phyloP scores from a whole-genome alignment of 2,113 vertebrate species.

The Brachypodius melanocephalos region DNA sequence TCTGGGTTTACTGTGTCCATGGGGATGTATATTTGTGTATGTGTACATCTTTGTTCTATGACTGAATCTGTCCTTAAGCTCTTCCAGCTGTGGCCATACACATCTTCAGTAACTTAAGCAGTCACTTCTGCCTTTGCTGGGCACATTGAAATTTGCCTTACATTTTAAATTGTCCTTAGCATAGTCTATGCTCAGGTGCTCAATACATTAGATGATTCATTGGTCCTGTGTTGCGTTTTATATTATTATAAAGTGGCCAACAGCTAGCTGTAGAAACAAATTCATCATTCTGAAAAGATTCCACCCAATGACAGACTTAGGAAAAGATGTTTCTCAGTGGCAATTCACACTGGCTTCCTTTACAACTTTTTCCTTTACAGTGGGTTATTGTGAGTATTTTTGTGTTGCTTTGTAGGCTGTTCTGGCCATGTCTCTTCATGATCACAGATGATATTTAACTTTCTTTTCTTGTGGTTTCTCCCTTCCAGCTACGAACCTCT shows the following conservation, averaged over 20 bases:
- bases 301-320: neutral
- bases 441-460: neutral
- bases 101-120: neutral
- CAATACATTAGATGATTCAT: neutral
- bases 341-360: neutral
- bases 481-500: constrained; percentile 87
- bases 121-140: neutral
- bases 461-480: constrained; percentile 46
- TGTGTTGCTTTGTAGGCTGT: neutral
- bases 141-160: neutral
- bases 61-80: neutral
- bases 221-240: neutral
- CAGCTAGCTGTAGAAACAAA: neutral
- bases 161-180: neutral
- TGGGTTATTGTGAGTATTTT: neutral
- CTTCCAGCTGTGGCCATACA: neutral
- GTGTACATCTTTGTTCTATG: neutral
- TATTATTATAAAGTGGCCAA: neutral
- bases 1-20: neutral
- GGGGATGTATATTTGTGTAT: neutral
- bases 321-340: neutral
- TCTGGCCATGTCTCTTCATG: neutral
- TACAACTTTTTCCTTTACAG: neutral
- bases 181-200: neutral
- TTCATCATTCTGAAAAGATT: neutral